phyloP scores from a whole-genome alignment of 2,888 invertebrate genomes.

The Uloborus plumipes region DNA sequence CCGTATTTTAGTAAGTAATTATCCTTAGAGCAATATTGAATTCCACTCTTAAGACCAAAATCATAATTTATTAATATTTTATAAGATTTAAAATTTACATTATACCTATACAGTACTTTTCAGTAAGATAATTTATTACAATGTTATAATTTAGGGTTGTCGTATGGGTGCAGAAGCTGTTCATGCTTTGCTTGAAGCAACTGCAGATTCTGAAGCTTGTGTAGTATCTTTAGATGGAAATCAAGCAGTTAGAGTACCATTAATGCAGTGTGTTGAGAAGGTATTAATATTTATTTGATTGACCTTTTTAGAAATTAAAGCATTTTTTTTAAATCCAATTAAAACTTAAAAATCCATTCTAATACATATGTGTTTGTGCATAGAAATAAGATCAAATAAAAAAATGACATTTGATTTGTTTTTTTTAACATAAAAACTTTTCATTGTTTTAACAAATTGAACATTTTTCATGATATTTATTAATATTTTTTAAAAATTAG shows the following conservation, averaged over 20 bases:
- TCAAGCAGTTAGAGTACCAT: constrained; percentile 93
- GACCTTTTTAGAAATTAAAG: neutral
- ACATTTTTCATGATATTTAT: no score
- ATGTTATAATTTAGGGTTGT: constrained; percentile 76
- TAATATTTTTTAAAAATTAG: no score
- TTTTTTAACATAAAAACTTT: no score
- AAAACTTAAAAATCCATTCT: no score
- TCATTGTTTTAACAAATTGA: no score
- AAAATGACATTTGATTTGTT: no score
- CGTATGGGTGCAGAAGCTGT: constrained; percentile 99
- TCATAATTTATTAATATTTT: no score
- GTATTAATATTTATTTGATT: constrained; percentile 39
- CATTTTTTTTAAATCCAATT: no score
- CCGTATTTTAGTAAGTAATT: constrained; percentile 78
- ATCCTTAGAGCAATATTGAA: neutral
- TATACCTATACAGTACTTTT: neutral
- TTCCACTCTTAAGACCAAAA: no score
- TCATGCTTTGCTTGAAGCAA: constrained; percentile 80
- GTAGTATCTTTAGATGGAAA: constrained; percentile 89
- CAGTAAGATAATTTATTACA: neutral
- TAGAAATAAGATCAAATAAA: no score
- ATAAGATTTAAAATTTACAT: neutral
- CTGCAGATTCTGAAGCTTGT: constrained; percentile 72
- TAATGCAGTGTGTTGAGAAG: constrained; percentile 96
- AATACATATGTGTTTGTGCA: no score